Evolutionary conservation across 2,113 vertebrate species (phyloP), one percentile per base, ranked within the genome.

Genomic region (Sinocyclocheilus anophthalmus): DNA sequence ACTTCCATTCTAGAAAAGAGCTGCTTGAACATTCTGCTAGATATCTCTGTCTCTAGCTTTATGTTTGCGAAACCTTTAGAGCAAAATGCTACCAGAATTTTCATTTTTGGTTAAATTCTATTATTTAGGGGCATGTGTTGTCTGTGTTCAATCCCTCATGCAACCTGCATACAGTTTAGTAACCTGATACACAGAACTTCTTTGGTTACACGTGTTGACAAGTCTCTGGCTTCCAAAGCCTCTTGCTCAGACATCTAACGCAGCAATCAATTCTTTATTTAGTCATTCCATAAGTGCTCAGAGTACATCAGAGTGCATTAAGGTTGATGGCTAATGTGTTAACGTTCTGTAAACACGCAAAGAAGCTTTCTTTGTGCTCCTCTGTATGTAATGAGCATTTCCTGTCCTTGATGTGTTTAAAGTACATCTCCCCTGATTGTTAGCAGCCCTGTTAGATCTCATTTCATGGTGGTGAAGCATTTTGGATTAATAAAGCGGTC

Each of bases 311-410:
- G 33, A 80, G 78, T 16, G 59, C 14, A 65, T 81, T 65, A 81
- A 42, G n/a, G 48, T 9, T n/a, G 48, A 59, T 50, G 30, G n/a
- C 63, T 81, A 57, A 81, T 30, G 26, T 55, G 33, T 24, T 63
- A 24, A 24, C 11, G 2, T 42, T 16, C 33, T 73, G 5, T 76
- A 24, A 48, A 45, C 18, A 79, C 3, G 13, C 55, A 42, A 61
- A 63, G 12, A 24, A 42, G 22, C 55, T 80, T 61, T 12, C 50
- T 57, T 78, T 57, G 18, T 12, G 18, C 50, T 57, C 50, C 4
- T 78, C 30, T 59, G 30, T 37, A 78, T 78, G 76, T 59, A 57
- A 59, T 39, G 76, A 78, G 53, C 76, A 63, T 63, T 80, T 63
- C 57, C 59, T 45, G 6, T 16, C 12, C 78, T 20, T 81, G 45